Percentiles rank a stretch among this genome's conserved stretches.
Conservation (phyloP, 2,888 invertebrate species). For the Apodemia mormo region DNA sequence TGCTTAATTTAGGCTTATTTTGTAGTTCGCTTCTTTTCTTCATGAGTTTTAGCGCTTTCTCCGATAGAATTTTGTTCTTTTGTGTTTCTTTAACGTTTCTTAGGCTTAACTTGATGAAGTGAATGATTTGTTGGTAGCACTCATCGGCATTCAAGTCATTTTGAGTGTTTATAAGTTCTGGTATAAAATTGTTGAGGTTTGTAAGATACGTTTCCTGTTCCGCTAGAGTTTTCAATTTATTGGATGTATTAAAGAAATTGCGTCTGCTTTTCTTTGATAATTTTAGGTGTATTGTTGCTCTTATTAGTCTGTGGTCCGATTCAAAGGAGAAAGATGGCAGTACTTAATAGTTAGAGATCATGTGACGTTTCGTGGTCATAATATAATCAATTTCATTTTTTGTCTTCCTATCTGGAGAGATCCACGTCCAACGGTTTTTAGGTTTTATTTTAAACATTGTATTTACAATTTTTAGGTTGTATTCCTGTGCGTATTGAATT, state of each 20-base stretch:
- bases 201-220: not conserved
- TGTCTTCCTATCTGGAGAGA: not conserved
- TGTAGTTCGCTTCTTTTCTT: not conserved
- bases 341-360: not conserved
- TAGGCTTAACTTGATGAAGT: not conserved
- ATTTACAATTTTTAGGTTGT: not conserved
- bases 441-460: not conserved
- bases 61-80: no score
- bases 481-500: not conserved
- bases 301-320: conserved; percentile 22
- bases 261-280: not conserved
- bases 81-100: not conserved
- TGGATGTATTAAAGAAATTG: not conserved
- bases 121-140: not conserved
- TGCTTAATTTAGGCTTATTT: not conserved
- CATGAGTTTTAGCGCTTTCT: not conserved
- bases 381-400: not conserved
- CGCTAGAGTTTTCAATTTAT: not conserved
- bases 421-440: not conserved
- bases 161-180: not conserved
- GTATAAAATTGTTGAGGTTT: not conserved
- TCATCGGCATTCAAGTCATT: not conserved
- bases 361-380: not conserved
- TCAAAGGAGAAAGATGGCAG: conserved; percentile 29
- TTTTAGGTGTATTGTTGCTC: not conserved